A percentile compares a stretch with the other conserved stretches of the same genome.
Evolutionary conservation across 2,113 vertebrate genomes (phyloP).

Genomic region (Equus quagga): DNA sequence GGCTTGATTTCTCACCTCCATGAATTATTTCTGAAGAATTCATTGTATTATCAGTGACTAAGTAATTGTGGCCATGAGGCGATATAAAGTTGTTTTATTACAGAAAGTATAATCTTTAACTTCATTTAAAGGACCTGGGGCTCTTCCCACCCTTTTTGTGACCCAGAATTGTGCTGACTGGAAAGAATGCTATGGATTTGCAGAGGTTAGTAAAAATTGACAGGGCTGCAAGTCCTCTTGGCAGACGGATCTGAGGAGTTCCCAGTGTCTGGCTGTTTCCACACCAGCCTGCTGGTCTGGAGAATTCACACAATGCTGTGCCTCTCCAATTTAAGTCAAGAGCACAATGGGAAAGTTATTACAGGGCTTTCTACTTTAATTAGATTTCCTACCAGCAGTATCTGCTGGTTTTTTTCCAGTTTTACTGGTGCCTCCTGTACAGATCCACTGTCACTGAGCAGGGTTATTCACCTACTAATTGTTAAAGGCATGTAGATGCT

Average conservation of each 20-base stretch:
- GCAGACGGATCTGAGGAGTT: not conserved
- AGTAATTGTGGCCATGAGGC: not conserved
- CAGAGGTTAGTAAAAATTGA: not conserved
- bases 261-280: not conserved
- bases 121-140: not conserved
- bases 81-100: not conserved
- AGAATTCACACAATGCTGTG: not conserved
- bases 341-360: not conserved
- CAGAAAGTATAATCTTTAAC: not conserved
- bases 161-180: not conserved
- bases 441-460: not conserved
- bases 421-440: not conserved
- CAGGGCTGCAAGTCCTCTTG: not conserved
- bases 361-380: slow-evolving; percentile 15
- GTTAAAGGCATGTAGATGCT: not conserved
- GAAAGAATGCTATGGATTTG: not conserved
- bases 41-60: not conserved
- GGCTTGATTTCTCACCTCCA: not conserved
- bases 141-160: not conserved
- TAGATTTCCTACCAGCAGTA: slow-evolving; percentile 14
- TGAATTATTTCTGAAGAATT: slow-evolving; percentile 52
- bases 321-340: not conserved
- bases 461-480: not conserved
- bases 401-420: not conserved
- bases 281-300: not conserved